Evolutionary conservation across 2,113 vertebrate species (phyloP).

Genomic region (Machaerirhynchus nigripectus): DNA sequence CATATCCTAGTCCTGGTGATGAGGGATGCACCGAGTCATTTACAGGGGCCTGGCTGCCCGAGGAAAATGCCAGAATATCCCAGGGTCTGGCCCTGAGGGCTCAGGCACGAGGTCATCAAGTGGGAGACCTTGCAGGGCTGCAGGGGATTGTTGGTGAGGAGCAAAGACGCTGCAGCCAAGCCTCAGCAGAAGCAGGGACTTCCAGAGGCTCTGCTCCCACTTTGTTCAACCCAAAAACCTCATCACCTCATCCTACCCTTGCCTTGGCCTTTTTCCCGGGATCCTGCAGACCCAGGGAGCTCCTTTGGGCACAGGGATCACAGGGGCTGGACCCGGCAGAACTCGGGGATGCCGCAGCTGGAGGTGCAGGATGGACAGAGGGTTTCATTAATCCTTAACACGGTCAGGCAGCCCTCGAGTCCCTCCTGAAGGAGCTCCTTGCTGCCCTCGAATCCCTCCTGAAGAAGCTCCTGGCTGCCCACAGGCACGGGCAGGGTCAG

Average conservation of each 20-base stretch:
- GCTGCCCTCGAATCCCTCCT: background rate
- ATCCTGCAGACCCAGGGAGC: background rate
- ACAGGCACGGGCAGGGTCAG: background rate
- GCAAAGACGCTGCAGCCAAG: background rate
- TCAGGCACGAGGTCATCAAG: background rate
- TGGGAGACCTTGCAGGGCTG: background rate
- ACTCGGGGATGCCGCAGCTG: rapidly evolving
- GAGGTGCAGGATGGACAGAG: background rate
- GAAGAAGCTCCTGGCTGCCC: background rate
- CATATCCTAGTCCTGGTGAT: background rate
- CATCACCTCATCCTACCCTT: background rate
- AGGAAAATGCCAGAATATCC: background rate
- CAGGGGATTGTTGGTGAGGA: background rate
- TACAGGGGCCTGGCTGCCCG: background rate
- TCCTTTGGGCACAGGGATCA: background rate
- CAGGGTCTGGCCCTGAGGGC: background rate
- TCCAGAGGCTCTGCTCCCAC: background rate
- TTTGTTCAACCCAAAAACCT: background rate
- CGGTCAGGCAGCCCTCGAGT: rapidly evolving
- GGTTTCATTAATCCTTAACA: background rate
- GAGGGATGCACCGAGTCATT: background rate
- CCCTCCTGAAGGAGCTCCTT: background rate
- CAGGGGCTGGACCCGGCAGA: background rate
- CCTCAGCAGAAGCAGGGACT: background rate
- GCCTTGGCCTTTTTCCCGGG: background rate